Conservation (phyloP, 2,888 invertebrate genomes). For the Synergus japonicus region DNA sequence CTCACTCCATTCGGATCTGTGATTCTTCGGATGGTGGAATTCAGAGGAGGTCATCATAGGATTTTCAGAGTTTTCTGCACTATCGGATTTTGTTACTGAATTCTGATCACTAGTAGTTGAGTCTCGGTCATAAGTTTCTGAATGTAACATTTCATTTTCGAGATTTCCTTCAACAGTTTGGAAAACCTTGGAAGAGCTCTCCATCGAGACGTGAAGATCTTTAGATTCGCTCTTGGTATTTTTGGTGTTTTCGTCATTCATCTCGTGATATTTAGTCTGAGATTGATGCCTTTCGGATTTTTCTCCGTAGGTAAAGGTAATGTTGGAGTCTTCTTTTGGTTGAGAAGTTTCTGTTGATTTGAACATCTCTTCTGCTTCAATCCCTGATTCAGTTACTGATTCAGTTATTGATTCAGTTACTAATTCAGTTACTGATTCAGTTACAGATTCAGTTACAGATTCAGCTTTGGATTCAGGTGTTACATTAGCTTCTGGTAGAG, state of each 20-base stretch:
- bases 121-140: constrained; percentile 68
- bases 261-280: background rate
- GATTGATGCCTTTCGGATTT: background rate
- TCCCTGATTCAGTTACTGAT: background rate
- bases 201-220: background rate
- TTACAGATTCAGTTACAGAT: background rate
- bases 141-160: background rate
- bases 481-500: constrained; percentile 38
- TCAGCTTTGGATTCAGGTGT: background rate
- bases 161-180: background rate
- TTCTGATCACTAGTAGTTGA: constrained; percentile 56
- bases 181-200: background rate
- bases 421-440: background rate
- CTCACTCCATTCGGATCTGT: constrained; percentile 72
- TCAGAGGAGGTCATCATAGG: background rate
- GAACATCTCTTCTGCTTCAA: background rate
- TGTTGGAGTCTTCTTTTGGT: background rate
- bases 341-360: background rate
- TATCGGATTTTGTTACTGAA: constrained; percentile 58
- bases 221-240: background rate
- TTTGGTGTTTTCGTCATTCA: background rate
- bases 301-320: background rate
- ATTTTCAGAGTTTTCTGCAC: constrained; percentile 49
- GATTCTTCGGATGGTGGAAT: constrained; percentile 71
- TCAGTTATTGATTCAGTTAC: background rate